Percentiles rank a stretch among this genome's conserved stretches.
Evolutionary conservation across 2,888 invertebrate species (phyloP).

Genomic region (Prenolepis imparis): DNA sequence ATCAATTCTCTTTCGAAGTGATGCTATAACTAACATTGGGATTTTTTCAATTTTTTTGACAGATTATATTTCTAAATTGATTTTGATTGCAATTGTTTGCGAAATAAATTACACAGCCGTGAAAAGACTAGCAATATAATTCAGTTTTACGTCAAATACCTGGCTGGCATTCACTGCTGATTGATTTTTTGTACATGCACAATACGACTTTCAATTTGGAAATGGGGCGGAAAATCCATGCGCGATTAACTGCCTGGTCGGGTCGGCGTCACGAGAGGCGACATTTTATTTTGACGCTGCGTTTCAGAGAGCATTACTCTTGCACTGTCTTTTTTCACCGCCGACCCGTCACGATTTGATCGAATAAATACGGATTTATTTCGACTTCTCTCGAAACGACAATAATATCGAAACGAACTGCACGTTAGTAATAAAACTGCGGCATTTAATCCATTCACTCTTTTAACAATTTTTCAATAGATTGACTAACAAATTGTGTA

Average conservation of each 20-base stretch:
- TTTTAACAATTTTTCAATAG: not conserved
- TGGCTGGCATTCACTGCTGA: slow-evolving; percentile 27
- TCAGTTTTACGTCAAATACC: slow-evolving; percentile 19
- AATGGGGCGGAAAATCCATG: slow-evolving; percentile 57
- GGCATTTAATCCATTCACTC: slow-evolving; percentile 2
- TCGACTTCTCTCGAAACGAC: slow-evolving; percentile 24
- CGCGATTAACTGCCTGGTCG: slow-evolving; percentile 32
- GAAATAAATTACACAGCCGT: slow-evolving; percentile 20
- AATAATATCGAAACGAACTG: slow-evolving; percentile 25
- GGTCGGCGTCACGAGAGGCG: slow-evolving; percentile 53
- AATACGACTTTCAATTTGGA: slow-evolving; percentile 53
- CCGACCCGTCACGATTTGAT: slow-evolving; percentile 19
- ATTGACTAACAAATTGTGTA: not conserved
- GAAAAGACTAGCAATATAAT: slow-evolving; percentile 18
- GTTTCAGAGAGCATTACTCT: slow-evolving; percentile 14
- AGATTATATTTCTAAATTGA: slow-evolving; percentile 26
- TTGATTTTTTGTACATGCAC: slow-evolving; percentile 42
- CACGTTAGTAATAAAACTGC: slow-evolving; percentile 17
- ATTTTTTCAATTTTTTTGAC: slow-evolving; percentile 7
- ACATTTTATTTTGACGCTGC: slow-evolving; percentile 60
- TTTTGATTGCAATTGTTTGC: slow-evolving; percentile 34
- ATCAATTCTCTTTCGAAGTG: not conserved
- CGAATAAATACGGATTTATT: slow-evolving; percentile 28
- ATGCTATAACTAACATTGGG: slow-evolving; percentile 1
- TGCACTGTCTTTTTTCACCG: slow-evolving; percentile 38